These are phyloP conservation scores for Corythaixoides concolor DNA, from an alignment of 2,113 vertebrate genomes.

Conservation along the genomic window DNA sequence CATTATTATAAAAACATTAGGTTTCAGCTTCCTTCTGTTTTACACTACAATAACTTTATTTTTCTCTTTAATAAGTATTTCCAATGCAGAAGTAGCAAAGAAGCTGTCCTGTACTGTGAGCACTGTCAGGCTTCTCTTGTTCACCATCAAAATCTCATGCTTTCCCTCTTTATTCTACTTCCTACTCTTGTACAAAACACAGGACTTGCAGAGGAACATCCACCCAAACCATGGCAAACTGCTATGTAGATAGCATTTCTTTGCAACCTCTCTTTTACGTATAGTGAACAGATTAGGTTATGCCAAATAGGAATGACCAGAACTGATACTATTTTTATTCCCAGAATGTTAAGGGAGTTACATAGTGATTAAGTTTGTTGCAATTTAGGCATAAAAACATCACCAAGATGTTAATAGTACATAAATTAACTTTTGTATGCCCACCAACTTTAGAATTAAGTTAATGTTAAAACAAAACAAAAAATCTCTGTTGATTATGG, in stretches of 20 bases:
- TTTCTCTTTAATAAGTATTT: background rate
- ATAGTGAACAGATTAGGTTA: background rate
- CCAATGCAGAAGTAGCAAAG: background rate
- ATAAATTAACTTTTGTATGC: background rate
- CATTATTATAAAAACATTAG: background rate
- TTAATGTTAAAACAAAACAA: background rate
- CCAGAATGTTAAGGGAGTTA: background rate
- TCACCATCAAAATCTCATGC: background rate
- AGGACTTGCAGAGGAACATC: background rate
- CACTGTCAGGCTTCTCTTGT: background rate
- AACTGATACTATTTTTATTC: background rate
- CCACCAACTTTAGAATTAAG: background rate
- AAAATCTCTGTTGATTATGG: background rate
- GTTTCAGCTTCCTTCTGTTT: background rate
- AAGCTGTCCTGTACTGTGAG: background rate
- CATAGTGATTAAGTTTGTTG: background rate
- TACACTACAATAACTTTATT: background rate
- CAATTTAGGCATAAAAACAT: background rate
- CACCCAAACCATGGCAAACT: background rate
- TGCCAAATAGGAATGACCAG: background rate
- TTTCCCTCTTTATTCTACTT: background rate
- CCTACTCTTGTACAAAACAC: background rate
- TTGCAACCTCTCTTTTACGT: background rate
- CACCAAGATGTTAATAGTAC: background rate
- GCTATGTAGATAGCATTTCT: background rate